These are phyloP conservation scores for Anorthoa munda DNA, from an alignment of 2,888 invertebrate species.

Conservation along the genomic window DNA sequence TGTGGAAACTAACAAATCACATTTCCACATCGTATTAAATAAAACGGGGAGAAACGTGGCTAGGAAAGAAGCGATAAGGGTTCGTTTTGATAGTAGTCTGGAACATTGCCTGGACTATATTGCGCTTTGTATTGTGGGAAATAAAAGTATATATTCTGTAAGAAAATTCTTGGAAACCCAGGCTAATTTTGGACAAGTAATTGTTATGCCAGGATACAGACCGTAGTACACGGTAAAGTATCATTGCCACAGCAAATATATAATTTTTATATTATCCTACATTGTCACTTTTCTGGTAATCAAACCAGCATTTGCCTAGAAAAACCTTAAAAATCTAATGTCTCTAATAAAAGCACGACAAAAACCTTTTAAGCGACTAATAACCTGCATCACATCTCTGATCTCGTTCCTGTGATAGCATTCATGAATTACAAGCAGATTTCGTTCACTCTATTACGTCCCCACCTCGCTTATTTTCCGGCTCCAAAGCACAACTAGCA, in stretches of 20 bases:
- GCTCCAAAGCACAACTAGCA: slow-evolving; percentile 50
- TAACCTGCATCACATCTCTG: slow-evolving; percentile 2
- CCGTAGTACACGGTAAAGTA: not conserved
- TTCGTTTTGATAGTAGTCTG: slow-evolving; percentile 32
- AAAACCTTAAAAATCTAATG: slow-evolving; percentile 2
- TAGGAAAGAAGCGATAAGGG: slow-evolving; percentile 43
- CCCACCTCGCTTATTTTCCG: slow-evolving; percentile 54
- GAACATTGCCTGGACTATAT: slow-evolving; percentile 35
- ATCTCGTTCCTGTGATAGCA: slow-evolving; percentile 15
- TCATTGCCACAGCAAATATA: too few species aligned
- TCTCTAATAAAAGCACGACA: slow-evolving; percentile 26
- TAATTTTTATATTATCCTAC: too few species aligned
- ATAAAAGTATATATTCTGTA: slow-evolving; percentile 6
- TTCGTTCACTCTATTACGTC: slow-evolving; percentile 38
- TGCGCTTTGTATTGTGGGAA: not conserved
- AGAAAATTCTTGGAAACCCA: not conserved
- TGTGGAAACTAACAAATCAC: slow-evolving; percentile 69
- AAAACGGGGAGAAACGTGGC: slow-evolving; percentile 59
- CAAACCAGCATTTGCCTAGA: too few species aligned
- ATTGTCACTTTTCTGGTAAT: too few species aligned
- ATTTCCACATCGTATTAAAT: slow-evolving; percentile 68
- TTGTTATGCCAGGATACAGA: not conserved
- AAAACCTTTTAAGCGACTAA: slow-evolving; percentile 21
- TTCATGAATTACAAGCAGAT: slow-evolving; percentile 38
- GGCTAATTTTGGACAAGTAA: not conserved